Evolutionary conservation across 1,140 invertebrate species (phyloP).

Genomic region (Trinorchestia longiramus): DNA sequence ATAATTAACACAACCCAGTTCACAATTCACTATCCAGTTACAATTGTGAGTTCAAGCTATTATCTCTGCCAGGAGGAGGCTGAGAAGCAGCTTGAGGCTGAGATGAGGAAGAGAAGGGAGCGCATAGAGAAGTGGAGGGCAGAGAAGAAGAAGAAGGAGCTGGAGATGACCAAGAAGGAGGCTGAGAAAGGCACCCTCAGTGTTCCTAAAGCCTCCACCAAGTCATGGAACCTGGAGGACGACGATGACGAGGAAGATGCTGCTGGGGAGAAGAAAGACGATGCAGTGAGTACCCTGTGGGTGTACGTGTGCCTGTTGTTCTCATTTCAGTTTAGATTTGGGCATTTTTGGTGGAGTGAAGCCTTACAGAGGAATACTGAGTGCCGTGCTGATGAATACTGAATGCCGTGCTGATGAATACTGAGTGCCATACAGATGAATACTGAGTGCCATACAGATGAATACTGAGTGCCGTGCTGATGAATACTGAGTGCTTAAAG

Average conservation of each 20-base stretch:
- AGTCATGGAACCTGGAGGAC: conserved; percentile 94
- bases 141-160: conserved; percentile 87
- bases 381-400: too few species aligned
- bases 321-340: neutral
- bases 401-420: too few species aligned
- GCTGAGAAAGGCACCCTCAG: conserved; percentile 75
- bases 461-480: too few species aligned
- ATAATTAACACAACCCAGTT: too few species aligned
- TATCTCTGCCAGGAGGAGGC: conserved; percentile 72
- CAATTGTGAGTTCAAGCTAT: too few species aligned
- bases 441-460: too few species aligned
- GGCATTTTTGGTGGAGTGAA: too few species aligned
- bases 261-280: conserved; percentile 65
- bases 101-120: conserved; percentile 96
- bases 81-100: conserved; percentile 89
- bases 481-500: too few species aligned
- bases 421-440: too few species aligned
- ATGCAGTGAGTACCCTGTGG: conserved; percentile 37
- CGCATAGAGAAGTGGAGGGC: conserved; percentile 92
- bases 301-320: neutral
- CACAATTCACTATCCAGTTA: too few species aligned
- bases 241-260: conserved; percentile 76
- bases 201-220: conserved; percentile 69
- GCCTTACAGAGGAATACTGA: too few species aligned
- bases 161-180: conserved; percentile 83